Evolutionary conservation across 92 coral and sea anemone species (phyloP), one percentile per base, ranked within the genome.

Genomic region (Hydrozoanthus gracilis): DNA sequence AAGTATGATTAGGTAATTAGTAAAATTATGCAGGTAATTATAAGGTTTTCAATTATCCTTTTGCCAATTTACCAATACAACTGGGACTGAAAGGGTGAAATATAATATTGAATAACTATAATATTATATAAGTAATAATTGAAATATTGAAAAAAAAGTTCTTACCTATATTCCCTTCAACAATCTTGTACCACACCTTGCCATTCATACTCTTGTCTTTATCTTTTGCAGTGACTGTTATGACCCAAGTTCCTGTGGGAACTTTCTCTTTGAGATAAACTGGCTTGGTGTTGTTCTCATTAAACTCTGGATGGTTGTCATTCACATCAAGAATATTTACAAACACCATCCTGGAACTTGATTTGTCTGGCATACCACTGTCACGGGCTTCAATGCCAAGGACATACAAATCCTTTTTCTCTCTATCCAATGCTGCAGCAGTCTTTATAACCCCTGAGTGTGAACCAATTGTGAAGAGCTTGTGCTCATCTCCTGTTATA

Each of bases 211-310:
- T 91, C 4, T 90, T 72, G 55, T 97, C 99, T 44, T 83, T 77
- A 71, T 97, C 99, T 4, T 73, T 90, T n/a, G 99, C 99, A 77
- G 90, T 93, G 73, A 95, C 98, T 44, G 78, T 84, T 35, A 95
- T 92, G 46, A 97, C 97, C 51, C 90, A 78, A 50, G 87, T 86
- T 16, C 98, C 98, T 55, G 94, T 87, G 18, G 97, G 82, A 14
- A 83, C 89, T 73, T 91, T 97, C 77, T 97, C 99, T 5, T 89
- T 88, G 14, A 97, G 90, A 60, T 92, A 90, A 66, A 92, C 92
- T 44, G 94, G 88, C 91, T 93, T 90, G 39, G 95, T 92, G 46
- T 85, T 89, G 89, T 90, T 89, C 88, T 84, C 91, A 8, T 91
- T 77, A 76, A 97, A 97, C 86, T 62, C 89, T 9, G 99, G 99